phyloP scores from a whole-genome alignment of 1,140 invertebrate species.

The Ips nitidus region DNA sequence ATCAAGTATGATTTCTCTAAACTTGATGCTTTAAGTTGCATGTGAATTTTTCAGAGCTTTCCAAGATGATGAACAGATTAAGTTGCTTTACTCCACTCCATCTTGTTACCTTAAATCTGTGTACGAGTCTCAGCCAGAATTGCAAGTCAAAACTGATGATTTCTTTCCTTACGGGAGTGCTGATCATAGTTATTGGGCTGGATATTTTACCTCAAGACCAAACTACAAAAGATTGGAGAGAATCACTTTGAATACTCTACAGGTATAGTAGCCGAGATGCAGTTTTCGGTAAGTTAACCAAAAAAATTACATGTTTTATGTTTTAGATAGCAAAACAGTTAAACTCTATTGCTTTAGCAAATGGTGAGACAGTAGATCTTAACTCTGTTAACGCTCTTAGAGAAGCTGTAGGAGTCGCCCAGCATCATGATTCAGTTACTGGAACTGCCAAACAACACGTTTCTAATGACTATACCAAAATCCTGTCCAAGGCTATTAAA shows the following conservation, averaged over 20 bases:
- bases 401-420: constrained; percentile 74
- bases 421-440: constrained; percentile 88
- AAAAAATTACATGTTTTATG: constrained; percentile 5
- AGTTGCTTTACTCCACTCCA: constrained; percentile 94
- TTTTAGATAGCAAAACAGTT: constrained; percentile 8
- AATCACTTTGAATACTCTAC: not conserved
- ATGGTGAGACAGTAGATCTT: constrained; percentile 40
- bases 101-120: constrained; percentile 88
- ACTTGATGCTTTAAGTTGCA: constrained; percentile 67
- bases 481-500: constrained; percentile 59
- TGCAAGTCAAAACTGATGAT: constrained; percentile 46
- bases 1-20: constrained; percentile 55
- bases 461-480: constrained; percentile 78
- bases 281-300: constrained; percentile 37
- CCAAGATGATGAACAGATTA: constrained; percentile 66
- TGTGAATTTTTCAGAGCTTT: constrained; percentile 71
- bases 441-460: constrained; percentile 92
- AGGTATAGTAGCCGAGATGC: constrained; percentile 35
- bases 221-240: constrained; percentile 80
- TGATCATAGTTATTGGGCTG: constrained; percentile 88
- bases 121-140: constrained; percentile 57
- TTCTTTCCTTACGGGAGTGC: constrained; percentile 93
- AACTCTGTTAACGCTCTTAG: constrained; percentile 48
- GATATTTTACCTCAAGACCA: constrained; percentile 90
- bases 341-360: constrained; percentile 12